A percentile compares a stretch with the other conserved stretches of the same genome.
These are phyloP conservation scores for Rhynchotus rufescens DNA, from an alignment of 2,797 vertebrate species.

Conservation along the genomic window DNA sequence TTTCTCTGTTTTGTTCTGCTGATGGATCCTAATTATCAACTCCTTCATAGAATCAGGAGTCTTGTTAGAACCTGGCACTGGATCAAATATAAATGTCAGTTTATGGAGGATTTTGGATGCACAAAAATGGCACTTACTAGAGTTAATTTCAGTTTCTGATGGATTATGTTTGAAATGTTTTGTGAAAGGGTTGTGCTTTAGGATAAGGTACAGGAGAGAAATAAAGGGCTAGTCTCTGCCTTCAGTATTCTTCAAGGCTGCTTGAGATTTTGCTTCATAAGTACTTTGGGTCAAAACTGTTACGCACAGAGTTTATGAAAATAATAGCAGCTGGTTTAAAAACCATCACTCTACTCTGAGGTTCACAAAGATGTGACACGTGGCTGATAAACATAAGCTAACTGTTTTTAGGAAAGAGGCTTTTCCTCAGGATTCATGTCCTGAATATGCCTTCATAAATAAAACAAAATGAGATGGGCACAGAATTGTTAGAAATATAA, in stretches of 20 bases:
- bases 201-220: not conserved
- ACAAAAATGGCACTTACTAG: not conserved
- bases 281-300: not conserved
- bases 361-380: not conserved
- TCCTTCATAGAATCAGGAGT: not conserved
- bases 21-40: not conserved
- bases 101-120: not conserved
- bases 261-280: conserved; percentile 23
- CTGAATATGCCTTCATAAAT: not conserved
- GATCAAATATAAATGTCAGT: not conserved
- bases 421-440: fast-evolving
- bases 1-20: not conserved
- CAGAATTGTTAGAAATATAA: not conserved
- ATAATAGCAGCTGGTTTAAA: not conserved
- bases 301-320: not conserved
- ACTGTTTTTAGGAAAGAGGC: not conserved
- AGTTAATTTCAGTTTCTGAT: not conserved
- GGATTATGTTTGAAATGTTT: not conserved
- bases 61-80: not conserved
- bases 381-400: not conserved
- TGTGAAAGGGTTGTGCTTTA: not conserved
- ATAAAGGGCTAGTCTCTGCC: not conserved
- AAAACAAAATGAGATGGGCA: not conserved
- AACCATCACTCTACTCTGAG: fast-evolving
- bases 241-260: not conserved